Evolutionary conservation across 2,888 invertebrate genomes (phyloP).

Genomic region (Pyrrhia umbra): DNA sequence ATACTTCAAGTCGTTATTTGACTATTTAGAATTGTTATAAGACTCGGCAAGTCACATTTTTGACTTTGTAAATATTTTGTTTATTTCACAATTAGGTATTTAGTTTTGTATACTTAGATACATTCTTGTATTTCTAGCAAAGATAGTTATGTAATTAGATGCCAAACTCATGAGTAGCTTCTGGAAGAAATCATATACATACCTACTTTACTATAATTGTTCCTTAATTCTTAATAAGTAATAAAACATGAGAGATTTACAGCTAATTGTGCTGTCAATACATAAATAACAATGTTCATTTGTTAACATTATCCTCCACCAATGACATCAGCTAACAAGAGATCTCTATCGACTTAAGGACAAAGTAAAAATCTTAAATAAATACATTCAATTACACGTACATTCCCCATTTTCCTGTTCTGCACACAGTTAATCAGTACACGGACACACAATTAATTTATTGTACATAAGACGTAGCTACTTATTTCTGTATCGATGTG

Average conservation of each 20-base stretch:
- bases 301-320: neutral
- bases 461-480: constrained; percentile 10
- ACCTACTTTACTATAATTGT: too few species aligned
- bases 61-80: neutral
- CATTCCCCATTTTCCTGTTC: neutral
- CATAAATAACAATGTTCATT: neutral
- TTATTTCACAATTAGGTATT: neutral
- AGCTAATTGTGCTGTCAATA: neutral
- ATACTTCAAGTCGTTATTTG: neutral
- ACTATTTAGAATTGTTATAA: constrained; percentile 3
- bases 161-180: too few species aligned
- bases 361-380: neutral
- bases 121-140: too few species aligned
- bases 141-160: too few species aligned
- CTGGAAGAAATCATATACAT: too few species aligned
- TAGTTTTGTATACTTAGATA: too few species aligned
- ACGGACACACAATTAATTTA: neutral
- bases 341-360: neutral
- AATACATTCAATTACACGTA: neutral
- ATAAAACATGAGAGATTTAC: too few species aligned
- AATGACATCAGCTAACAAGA: neutral
- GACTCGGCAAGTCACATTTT: neutral
- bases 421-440: neutral
- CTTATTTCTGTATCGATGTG: neutral
- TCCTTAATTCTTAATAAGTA: too few species aligned